Evolutionary conservation across 2,888 invertebrate species (phyloP).

Genomic region (Pecten maximus): DNA sequence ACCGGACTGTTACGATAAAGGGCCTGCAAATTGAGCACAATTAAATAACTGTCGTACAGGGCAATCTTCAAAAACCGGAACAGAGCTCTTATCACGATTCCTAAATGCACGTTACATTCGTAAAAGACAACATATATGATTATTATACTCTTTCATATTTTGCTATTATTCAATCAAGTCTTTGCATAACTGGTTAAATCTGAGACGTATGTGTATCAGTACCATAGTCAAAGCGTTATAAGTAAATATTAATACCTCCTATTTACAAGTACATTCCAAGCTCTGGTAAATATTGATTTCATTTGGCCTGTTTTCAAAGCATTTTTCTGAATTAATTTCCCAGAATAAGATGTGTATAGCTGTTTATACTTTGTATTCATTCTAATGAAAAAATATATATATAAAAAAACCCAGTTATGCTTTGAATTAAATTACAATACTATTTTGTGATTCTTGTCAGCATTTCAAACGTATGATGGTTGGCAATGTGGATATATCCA

Average conservation of each 20-base stretch:
- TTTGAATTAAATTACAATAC: no score
- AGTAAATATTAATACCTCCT: not conserved
- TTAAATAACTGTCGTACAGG: constrained; percentile 11
- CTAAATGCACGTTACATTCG: not conserved
- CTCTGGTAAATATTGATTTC: not conserved
- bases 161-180: not conserved
- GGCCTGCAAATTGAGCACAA: not conserved
- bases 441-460: no score
- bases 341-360: no score
- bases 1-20: not conserved
- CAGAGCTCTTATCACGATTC: not conserved
- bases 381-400: no score
- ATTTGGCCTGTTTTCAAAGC: no score
- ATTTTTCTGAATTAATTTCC: no score
- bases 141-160: constrained; percentile 3
- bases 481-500: no score
- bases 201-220: not conserved
- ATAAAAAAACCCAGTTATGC: no score
- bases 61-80: not conserved
- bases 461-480: no score
- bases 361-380: no score
- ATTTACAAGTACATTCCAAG: not conserved
- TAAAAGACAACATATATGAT: not conserved
- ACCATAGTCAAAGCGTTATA: not conserved
- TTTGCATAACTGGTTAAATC: not conserved